Evolutionary conservation across 2,113 vertebrate genomes (phyloP), one percentile per base, ranked within the genome.

Genomic region (Pseudonaja textilis): DNA sequence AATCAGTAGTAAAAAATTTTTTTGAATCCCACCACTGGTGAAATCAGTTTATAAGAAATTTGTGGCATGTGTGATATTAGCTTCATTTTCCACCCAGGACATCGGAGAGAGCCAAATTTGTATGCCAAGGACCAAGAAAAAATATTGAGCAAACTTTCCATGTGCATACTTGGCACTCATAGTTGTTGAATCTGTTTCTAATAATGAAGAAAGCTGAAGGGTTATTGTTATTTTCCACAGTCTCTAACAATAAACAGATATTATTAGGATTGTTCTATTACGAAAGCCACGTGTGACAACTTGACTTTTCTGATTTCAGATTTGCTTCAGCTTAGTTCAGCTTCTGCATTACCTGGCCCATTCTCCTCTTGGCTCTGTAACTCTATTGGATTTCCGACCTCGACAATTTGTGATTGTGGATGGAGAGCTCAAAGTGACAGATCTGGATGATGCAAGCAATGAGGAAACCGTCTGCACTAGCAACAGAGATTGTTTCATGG

Each of bases 381-480:
- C 98, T 0, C 97, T 99, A 88, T 96, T 99, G 97, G 98, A 99
- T 97, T 99, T 99, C 96, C 98, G 98, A 25, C 98, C 98, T 56
- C 98, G 98, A 3, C 98, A 99, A 96, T 99, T 99, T 59, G 98
- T 99, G 50, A 97, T 99, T 0, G 98, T 99, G 92, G 97, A 98
- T 14, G 98, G 98, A 39, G 98, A 98, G 88, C 97, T 99, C 89
- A 99, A 99, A 94, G 98, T 99, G 94, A 99, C 98, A 0, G 98
- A 99, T 94, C 97, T 99, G 95, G 98, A 99, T 0, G 98, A 99
- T 9, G 98, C 98, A 64, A 98, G 98, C 0, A 96, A 98, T 2
- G 98, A 98, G 93, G 98, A 98, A 95, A 98, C 97, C 0, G 97
- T 97, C 1, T 99, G 98, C 93, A 93, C 97, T 6, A 96, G 96